These are phyloP conservation scores for Atherinosoma microstoma DNA, from an alignment of 2,797 vertebrate genomes.

Conservation along the genomic window DNA sequence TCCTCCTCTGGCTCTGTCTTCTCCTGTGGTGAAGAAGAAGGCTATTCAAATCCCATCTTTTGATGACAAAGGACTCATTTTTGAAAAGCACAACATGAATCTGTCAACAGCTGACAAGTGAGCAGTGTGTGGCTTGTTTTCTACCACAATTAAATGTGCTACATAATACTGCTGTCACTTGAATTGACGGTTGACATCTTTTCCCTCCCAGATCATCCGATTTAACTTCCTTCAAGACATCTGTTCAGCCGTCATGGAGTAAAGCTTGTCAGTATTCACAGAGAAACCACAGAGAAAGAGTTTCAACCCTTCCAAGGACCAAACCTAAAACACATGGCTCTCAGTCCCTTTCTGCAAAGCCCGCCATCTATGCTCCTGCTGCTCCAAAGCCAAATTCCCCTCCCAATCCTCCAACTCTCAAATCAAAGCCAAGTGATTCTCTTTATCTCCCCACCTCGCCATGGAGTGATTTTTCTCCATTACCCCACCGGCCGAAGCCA, in stretches of 20 bases:
- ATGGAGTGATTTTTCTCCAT: conserved; percentile 36
- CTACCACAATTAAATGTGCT: not conserved
- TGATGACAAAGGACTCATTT: conserved; percentile 62
- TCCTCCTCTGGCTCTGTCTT: conserved; percentile 72
- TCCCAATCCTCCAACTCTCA: conserved; percentile 41
- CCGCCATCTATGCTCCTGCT: conserved; percentile 46
- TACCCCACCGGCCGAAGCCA: conserved; percentile 18
- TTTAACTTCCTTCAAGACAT: conserved; percentile 44
- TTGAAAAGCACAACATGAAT: conserved; percentile 40
- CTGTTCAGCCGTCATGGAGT: conserved; percentile 24
- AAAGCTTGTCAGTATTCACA: conserved; percentile 42
- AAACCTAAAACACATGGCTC: conserved; percentile 53
- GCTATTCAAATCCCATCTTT: conserved; percentile 81
- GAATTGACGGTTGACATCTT: not conserved
- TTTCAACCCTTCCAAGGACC: conserved; percentile 63
- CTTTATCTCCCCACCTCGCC: conserved; percentile 35
- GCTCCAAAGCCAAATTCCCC: conserved; percentile 54
- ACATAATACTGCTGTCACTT: conserved; percentile 7
- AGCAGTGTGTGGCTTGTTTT: conserved; percentile 1
- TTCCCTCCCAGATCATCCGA: conserved; percentile 50
- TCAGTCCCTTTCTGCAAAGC: conserved; percentile 44
- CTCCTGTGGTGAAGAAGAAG: conserved; percentile 82
- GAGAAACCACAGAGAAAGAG: conserved; percentile 46
- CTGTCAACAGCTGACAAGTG: conserved; percentile 67
- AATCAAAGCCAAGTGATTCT: conserved; percentile 57